Evolutionary conservation across 2,797 vertebrate species (phyloP), one percentile per base, ranked within the genome.

Genomic region (Novumbra hubbsi): DNA sequence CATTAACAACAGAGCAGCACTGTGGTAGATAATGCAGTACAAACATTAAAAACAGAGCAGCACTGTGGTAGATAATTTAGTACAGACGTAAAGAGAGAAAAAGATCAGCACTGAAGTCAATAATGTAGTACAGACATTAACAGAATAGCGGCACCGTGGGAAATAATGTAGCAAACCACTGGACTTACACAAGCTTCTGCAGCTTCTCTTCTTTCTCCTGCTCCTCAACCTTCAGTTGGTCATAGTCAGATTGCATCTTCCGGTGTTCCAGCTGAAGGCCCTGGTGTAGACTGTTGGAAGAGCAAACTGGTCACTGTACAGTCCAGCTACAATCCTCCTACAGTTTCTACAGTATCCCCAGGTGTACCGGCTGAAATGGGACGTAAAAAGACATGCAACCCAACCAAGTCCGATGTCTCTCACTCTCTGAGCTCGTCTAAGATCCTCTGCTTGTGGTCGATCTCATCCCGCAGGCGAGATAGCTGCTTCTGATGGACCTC

Each of bases 401-500:
- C 6, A 55, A 55, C 19, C 9, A 55, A 55, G 21, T 55, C 2
- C 19, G 21, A 28, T 27, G 7, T 45, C 41, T 63, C 92, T 57
- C 88, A 98, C 97, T 98, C 96, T 85, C 93, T 95, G 76, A 98
- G 93, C 68, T 95, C 94, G 68, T 98, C 96, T 0, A 94, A 86
- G 70, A 92, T 92, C 87, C 95, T 95, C 89, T 96, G 97, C 82
- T 96, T 97, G 81, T 96, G 95, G 34, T 97, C 94, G 0, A 98
- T 96, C 79, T 99, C 96, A 4, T 99, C 96, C 66, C 97, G 88
- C 76, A 99, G 94, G 41, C 96, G 94, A 79, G 96, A 96, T 82
- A 98, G 93, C 84, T 99, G 97, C 83, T 96, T 97, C 85, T 98
- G 96, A 83, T 98, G 97, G 45, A 95, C 94, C 83, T 98, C 97